Evolutionary conservation across 2,113 vertebrate genomes (phyloP), one percentile per base, ranked within the genome.

Genomic region (Fulica atra): DNA sequence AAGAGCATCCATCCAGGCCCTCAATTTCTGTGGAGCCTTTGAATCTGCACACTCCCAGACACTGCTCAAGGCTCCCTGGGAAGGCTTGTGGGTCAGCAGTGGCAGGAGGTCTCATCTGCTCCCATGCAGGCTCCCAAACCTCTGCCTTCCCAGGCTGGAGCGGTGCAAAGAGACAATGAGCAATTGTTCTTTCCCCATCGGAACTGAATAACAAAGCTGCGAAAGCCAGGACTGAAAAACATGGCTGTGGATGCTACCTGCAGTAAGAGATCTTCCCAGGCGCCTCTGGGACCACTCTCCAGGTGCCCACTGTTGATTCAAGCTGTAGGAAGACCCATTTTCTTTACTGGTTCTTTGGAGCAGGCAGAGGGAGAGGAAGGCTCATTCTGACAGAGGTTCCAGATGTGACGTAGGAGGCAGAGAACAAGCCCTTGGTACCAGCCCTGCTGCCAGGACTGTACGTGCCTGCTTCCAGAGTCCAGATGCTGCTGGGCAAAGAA

Each of bases 401-500:
- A 91, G 23, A 1, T 64, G 69, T 33, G 78, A 86, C 21, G 7
- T 79, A 73, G 68, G 63, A 85, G 51, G 50, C 81, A 88, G 54
- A 61, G 53, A 48, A 71, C 4, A 11, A 91, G 38, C 36, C 35
- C 40, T 81, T 0, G 0, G 74, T 36, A 29, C 31, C 33, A 50
- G 72, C 80, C 59, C 36, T 77, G 42, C 42, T 59, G 56, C 78
- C 1, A 4, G 40, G 68, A 44, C 64, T n/a, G n/a, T 93, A 73
- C 8, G 0, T 78, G 94, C 72, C 68, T 95, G 80, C 77, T 92
- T 89, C 82, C 70, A 78, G 80, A 95, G 82, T 89, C 91, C 96
- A 96, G 97, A 93, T 96, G 93, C 89, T 92, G 84, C 89, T 91
- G 91, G 89, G 42, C 89, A 93, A 96, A 86, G 12, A 54, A 91